These are phyloP conservation scores for Lithophane ornitopus DNA, from an alignment of 2,888 invertebrate species.

Conservation along the genomic window DNA sequence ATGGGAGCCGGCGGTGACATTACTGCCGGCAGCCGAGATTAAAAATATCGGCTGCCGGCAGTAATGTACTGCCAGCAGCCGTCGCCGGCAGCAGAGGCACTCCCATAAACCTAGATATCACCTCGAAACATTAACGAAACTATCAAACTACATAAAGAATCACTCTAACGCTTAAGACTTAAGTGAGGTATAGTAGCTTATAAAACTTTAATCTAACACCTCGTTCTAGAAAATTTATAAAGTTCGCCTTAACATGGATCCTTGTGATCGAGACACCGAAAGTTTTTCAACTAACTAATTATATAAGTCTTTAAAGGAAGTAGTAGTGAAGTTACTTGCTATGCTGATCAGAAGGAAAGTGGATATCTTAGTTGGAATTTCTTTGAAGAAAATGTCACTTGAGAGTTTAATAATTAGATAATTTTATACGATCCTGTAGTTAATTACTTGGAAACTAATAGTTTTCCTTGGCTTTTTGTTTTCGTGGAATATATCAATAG, in stretches of 20 bases:
- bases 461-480: neutral
- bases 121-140: neutral
- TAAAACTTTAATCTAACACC: constrained; percentile 58
- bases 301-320: constrained; percentile 43
- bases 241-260: constrained; percentile 47
- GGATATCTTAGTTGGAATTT: constrained; percentile 15
- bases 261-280: constrained; percentile 63
- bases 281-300: constrained; percentile 71
- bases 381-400: neutral
- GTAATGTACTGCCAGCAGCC: no score
- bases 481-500: neutral
- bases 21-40: no score
- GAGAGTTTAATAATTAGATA: neutral
- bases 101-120: neutral
- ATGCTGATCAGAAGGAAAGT: constrained; percentile 37
- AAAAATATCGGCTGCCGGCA: no score
- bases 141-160: constrained; percentile 28
- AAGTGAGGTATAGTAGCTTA: constrained; percentile 11
- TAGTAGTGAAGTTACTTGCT: constrained; percentile 18
- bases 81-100: no score
- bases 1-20: no score
- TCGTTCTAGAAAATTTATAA: constrained; percentile 58
- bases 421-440: constrained; percentile 2
- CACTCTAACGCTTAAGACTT: constrained; percentile 33
- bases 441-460: neutral